Evolutionary conservation across 2,888 invertebrate species (phyloP).

Genomic region (Villa cingulata): DNA sequence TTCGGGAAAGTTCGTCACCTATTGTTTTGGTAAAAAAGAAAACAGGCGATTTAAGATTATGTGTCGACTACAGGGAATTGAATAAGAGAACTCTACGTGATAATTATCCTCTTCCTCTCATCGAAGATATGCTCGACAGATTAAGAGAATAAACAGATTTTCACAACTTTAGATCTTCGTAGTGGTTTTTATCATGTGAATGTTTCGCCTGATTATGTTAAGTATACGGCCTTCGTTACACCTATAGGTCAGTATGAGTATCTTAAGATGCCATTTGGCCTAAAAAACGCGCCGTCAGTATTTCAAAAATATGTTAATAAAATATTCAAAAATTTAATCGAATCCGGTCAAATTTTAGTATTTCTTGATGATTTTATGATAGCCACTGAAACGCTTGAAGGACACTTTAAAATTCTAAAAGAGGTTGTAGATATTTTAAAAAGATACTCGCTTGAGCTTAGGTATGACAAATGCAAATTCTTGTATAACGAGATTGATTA

Average conservation of each 20-base stretch:
- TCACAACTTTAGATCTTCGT: too few relatives aligned
- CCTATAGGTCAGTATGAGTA: constrained; percentile 19
- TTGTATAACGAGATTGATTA: constrained; percentile 13
- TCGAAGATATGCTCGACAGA: too few relatives aligned
- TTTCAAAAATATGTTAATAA: constrained; percentile 16
- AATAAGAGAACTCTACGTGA: too few relatives aligned
- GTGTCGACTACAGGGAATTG: too few relatives aligned
- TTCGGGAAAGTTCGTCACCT: too few relatives aligned
- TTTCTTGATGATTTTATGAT: constrained; percentile 19
- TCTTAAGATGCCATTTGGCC: constrained; percentile 1
- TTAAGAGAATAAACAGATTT: too few relatives aligned
- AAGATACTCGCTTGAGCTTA: constrained; percentile 11
- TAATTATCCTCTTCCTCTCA: too few relatives aligned
- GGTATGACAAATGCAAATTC: constrained; percentile 16
- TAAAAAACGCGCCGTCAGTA: constrained; percentile 16
- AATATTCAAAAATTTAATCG: constrained; percentile 9
- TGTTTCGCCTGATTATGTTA: too few relatives aligned
- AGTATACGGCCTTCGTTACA: constrained; percentile 19
- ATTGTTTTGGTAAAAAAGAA: too few relatives aligned
- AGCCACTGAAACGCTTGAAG: constrained; percentile 3
- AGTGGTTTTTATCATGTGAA: too few relatives aligned
- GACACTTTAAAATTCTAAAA: constrained; percentile 4
- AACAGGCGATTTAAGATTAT: too few relatives aligned
- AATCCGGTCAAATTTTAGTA: constrained; percentile 8
- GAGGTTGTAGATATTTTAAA: constrained; percentile 3